Evolutionary conservation across 2,113 vertebrate species (phyloP).

Genomic region (Hiodon alosoides): DNA sequence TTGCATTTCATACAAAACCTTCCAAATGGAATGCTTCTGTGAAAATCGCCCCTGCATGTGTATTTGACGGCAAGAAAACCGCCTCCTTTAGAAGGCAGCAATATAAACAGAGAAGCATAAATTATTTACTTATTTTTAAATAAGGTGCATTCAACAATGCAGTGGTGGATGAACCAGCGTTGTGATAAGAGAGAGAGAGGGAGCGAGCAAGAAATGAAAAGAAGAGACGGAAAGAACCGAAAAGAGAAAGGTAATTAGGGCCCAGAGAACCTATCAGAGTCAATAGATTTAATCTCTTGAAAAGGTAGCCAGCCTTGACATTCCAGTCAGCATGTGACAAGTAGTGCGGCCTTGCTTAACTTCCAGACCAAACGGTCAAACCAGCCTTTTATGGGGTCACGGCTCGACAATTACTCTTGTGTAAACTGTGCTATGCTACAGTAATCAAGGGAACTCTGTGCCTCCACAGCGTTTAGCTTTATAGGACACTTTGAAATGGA

Average conservation of each 20-base stretch:
- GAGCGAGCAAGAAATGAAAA: conserved; percentile 6
- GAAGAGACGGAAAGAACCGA: conserved; percentile 15
- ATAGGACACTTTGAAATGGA: conserved; percentile 11
- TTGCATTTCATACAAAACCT: no score
- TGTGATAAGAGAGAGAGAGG: conserved; percentile 7
- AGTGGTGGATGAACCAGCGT: no score
- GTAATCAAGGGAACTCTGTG: conserved; percentile 35
- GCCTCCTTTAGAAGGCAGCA: no score
- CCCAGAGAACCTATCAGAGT: conserved; percentile 31
- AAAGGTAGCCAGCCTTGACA: conserved; percentile 36
- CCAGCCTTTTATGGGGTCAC: conserved; percentile 33
- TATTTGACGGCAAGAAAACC: no score
- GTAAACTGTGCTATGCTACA: conserved; percentile 37
- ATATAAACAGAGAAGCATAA: no score
- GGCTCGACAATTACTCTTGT: conserved; percentile 35
- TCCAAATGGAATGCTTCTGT: no score
- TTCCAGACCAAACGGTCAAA: conserved; percentile 32
- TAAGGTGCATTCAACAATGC: neutral
- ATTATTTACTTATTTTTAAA: neutral
- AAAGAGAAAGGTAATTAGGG: conserved; percentile 27
- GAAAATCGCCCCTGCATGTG: no score
- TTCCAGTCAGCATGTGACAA: conserved; percentile 44
- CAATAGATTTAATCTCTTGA: conserved; percentile 36
- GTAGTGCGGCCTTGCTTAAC: conserved; percentile 28
- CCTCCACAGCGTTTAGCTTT: conserved; percentile 15